Base-by-base conservation (phyloP, 2,888 invertebrate species). In the Ornithoptera alexandrae region DNA sequence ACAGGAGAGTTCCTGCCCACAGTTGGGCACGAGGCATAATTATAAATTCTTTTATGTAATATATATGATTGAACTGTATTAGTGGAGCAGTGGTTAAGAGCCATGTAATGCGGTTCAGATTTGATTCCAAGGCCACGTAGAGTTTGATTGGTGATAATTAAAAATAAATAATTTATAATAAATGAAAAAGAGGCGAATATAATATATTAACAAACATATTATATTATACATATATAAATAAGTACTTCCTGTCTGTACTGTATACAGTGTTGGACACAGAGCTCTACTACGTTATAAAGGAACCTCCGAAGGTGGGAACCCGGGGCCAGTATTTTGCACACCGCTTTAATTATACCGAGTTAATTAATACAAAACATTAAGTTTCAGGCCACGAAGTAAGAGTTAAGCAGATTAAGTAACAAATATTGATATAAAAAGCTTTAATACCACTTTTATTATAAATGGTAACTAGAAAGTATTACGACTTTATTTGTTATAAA, bases 361-460 rank as follows among this genome's bases (percentile, higher is more conserved):
- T 86, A 89, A 89, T 89, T 89, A 89, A 89, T 89, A 88, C 87
- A 86, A 88, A 89, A 87, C 89, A 87, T 89, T 85, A 83, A 80
- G 72, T 68, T 67, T 75, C 70, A 68, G 82, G 86, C 86, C 75
- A 74, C 61, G 56, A 74, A 79, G 76, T 17, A 57, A 6, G 57
- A 20, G 20, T 57, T 57, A 20, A 57, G 20, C 4, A 20, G 57
- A 57, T 15, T 20, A 20, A 6, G 20, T 17, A 18, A 18, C 17
- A 53, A 53, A 18, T 53, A 6, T 20, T 57, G n/a, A 20, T 57
- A 7, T 6, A 57, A 57, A 18, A 10, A 8, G 10, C 39, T 50
- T 50, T 2, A 50, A 50, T 50, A 50, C 50, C 5, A 50, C 18
- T 15, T 1, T 18, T 17, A 50, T 17, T 50, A 15, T 12, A 15